phyloP scores from a whole-genome alignment of 1,140 invertebrate genomes.

The Papilio glaucus region DNA sequence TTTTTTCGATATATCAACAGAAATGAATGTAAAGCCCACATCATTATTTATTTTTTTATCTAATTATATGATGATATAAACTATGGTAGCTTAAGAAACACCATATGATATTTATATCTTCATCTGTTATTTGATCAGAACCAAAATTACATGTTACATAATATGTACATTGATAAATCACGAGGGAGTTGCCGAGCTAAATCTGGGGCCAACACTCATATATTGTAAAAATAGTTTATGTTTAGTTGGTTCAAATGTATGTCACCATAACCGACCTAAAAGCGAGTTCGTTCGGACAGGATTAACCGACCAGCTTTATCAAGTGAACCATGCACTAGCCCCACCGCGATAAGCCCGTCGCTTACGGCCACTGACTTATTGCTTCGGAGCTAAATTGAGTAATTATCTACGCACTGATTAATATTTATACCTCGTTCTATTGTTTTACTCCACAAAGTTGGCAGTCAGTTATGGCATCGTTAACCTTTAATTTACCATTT shows the following conservation, averaged over 20 bases:
- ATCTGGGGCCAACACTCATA: no score
- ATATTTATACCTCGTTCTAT: constrained; percentile 8
- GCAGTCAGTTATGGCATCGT: neutral
- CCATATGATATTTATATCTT: no score
- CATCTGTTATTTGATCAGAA: no score
- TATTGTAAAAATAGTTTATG: no score
- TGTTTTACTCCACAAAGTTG: constrained; percentile 7
- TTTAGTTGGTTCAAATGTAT: neutral
- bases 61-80: no score
- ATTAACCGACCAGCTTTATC: constrained; percentile 15
- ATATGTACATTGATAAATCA: no score
- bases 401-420: constrained; percentile 30
- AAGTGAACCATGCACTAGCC: neutral
- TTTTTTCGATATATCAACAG: neutral
- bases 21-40: no score
- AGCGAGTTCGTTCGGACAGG: constrained; percentile 3
- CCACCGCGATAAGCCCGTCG: constrained; percentile 16
- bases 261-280: constrained; percentile 10
- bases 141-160: no score
- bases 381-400: constrained; percentile 27
- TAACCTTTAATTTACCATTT: neutral
- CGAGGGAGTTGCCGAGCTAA: no score
- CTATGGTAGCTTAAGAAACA: no score
- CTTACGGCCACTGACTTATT: constrained; percentile 29
- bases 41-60: no score